A percentile compares a stretch with the other conserved stretches of the same genome.
Conservation (phyloP, 2,888 invertebrate genomes). For the Siphonodentalium dalli region DNA sequence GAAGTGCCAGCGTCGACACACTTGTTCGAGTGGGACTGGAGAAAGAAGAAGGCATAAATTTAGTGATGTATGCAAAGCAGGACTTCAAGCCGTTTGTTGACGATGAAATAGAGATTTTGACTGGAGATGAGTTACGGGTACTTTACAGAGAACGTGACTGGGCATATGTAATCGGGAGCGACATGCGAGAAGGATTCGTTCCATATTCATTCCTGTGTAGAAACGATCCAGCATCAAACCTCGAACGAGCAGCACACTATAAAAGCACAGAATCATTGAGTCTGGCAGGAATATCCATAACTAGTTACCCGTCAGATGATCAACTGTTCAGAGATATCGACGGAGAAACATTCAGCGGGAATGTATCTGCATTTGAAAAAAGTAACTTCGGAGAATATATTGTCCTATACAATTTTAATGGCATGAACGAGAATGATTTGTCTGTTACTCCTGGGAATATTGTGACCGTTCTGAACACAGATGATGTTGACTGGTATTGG, state of each 20-base stretch:
- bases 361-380: constrained; percentile 65
- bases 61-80: constrained; percentile 41
- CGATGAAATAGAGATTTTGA: constrained; percentile 87
- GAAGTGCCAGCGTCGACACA: constrained; percentile 91
- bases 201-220: too few species aligned
- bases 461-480: constrained; percentile 92
- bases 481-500: constrained; percentile 98
- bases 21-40: constrained; percentile 88
- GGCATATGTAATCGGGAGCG: constrained; percentile 94
- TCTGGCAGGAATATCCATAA: too few species aligned
- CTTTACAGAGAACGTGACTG: constrained; percentile 95
- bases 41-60: constrained; percentile 71
- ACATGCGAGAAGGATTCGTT: constrained; percentile 90
- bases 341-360: constrained; percentile 73
- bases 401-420: constrained; percentile 90
- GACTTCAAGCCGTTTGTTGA: constrained; percentile 95
- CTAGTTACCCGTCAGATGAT: neutral
- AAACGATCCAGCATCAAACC: too few species aligned
- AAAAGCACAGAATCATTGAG: constrained; percentile 3
- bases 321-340: constrained; percentile 66
- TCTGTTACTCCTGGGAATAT: constrained; percentile 93
- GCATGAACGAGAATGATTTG: constrained; percentile 91
- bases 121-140: constrained; percentile 89
- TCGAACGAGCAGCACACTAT: neutral
- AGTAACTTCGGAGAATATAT: constrained; percentile 90